phyloP scores from a whole-genome alignment of 2,888 invertebrate species.

The Mythimna albipuncta region DNA sequence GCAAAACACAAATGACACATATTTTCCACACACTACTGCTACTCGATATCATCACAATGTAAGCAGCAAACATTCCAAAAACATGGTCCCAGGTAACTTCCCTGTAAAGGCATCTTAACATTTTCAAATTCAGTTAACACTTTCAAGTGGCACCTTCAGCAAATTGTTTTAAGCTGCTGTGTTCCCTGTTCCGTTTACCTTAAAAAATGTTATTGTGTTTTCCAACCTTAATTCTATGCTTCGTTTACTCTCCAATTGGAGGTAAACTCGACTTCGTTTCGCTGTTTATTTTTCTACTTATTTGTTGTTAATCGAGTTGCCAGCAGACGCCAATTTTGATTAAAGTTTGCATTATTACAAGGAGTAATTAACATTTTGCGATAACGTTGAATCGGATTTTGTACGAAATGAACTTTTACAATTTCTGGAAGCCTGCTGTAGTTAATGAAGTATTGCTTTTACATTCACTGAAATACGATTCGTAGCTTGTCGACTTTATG shows the following conservation, averaged over 20 bases:
- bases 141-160: slow-evolving; percentile 78
- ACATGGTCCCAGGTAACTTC: slow-evolving; percentile 42
- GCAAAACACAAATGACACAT: neutral
- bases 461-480: slow-evolving; percentile 41
- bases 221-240: slow-evolving; percentile 72
- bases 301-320: slow-evolving; percentile 65
- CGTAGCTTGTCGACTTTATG: slow-evolving; percentile 32
- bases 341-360: slow-evolving; percentile 63
- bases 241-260: slow-evolving; percentile 72
- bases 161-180: slow-evolving; percentile 78
- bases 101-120: slow-evolving; percentile 66
- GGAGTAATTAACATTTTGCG: slow-evolving; percentile 61
- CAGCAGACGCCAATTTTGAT: slow-evolving; percentile 65
- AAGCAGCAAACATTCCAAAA: slow-evolving; percentile 31
- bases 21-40: slow-evolving; percentile 23
- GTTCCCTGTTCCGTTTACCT: slow-evolving; percentile 78
- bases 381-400: slow-evolving; percentile 43
- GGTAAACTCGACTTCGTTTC: slow-evolving; percentile 64
- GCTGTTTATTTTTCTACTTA: slow-evolving; percentile 70
- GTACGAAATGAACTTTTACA: slow-evolving; percentile 37
- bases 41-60: slow-evolving; percentile 21
- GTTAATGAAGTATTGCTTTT: slow-evolving; percentile 55
- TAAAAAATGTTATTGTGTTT: slow-evolving; percentile 81
- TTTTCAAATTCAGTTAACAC: slow-evolving; percentile 84
- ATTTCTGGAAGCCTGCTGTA: slow-evolving; percentile 41